These are phyloP conservation scores for Tapirus indicus DNA, from an alignment of 2,797 vertebrate genomes.

Conservation along the genomic window DNA sequence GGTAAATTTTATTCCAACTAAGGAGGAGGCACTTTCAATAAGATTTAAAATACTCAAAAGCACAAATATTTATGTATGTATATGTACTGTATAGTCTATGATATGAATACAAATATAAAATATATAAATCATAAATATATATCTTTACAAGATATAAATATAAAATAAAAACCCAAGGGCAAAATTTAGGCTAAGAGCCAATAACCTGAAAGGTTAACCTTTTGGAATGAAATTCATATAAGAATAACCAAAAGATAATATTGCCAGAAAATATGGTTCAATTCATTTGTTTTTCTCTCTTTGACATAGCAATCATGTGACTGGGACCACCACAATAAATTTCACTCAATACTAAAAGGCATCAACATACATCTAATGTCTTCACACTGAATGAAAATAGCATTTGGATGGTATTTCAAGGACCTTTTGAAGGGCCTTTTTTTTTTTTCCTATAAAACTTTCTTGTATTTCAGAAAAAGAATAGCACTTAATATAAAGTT, in stretches of 20 bases:
- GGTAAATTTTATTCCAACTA: not conserved
- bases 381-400: not conserved
- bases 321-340: not conserved
- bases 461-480: not conserved
- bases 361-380: not conserved
- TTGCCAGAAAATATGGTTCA: not conserved
- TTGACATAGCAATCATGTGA: not conserved
- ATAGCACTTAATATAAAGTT: not conserved
- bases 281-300: not conserved
- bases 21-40: slow-evolving; percentile 34
- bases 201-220: not conserved
- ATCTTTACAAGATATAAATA: not conserved
- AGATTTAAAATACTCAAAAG: slow-evolving; percentile 39
- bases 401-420: not conserved
- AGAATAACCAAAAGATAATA: not conserved
- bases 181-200: not conserved
- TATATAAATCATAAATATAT: not conserved
- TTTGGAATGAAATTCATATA: not conserved
- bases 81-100: not conserved
- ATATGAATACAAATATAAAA: not conserved
- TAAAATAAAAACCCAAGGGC: not conserved
- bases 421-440: not conserved
- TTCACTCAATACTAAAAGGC: not conserved
- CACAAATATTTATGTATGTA: not conserved
- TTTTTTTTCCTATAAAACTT: not conserved